These are phyloP conservation scores for Belgica antarctica DNA, from an alignment of 2,888 invertebrate species.

Conservation along the genomic window DNA sequence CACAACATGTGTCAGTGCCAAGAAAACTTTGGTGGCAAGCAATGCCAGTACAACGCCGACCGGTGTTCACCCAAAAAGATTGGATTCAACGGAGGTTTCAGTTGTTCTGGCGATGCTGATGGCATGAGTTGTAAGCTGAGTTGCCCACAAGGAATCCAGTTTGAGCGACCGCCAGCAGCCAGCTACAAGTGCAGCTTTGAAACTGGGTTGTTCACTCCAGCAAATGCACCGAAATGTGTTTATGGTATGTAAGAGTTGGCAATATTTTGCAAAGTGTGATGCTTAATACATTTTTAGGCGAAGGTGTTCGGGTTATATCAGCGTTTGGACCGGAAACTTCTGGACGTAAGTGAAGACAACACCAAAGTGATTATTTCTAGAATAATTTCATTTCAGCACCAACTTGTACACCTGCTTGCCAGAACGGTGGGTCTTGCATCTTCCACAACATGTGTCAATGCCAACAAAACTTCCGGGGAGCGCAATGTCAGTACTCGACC, in stretches of 20 bases:
- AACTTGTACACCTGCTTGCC: slow-evolving; percentile 68
- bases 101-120: slow-evolving; percentile 64
- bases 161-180: slow-evolving; percentile 62
- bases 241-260: slow-evolving; percentile 18
- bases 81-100: slow-evolving; percentile 74
- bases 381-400: no score
- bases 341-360: no score
- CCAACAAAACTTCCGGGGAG: slow-evolving; percentile 60
- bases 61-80: slow-evolving; percentile 63
- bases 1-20: slow-evolving; percentile 78
- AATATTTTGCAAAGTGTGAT: slow-evolving; percentile 46
- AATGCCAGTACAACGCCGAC: slow-evolving; percentile 55
- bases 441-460: slow-evolving; percentile 77
- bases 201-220: slow-evolving; percentile 64
- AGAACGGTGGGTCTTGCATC: slow-evolving; percentile 79
- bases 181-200: slow-evolving; percentile 67
- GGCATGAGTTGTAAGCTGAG: slow-evolving; percentile 63
- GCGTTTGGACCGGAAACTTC: no score
- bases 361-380: not conserved
- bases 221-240: slow-evolving; percentile 25
- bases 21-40: slow-evolving; percentile 58
- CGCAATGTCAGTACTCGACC: slow-evolving; percentile 53
- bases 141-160: slow-evolving; percentile 56
- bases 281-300: not conserved
- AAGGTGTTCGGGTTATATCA: not conserved